phyloP scores from a whole-genome alignment of 2,888 invertebrate genomes.

The Eucera pruinosa region DNA sequence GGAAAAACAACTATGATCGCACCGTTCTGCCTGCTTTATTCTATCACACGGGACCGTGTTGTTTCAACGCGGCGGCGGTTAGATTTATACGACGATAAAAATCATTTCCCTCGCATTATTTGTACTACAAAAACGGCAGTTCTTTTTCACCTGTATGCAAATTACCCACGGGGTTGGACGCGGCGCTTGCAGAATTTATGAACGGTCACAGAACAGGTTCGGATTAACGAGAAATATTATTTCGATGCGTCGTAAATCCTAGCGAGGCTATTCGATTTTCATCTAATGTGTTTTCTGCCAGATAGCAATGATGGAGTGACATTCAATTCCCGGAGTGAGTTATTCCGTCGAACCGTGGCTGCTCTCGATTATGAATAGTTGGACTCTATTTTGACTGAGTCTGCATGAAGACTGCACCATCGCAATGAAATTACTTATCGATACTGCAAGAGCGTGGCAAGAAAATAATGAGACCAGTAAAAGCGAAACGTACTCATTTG shows the following conservation, averaged over 20 bases:
- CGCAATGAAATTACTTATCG: too few species aligned
- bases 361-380: conserved; percentile 38
- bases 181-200: conserved; percentile 35
- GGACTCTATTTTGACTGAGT: conserved; percentile 14
- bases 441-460: too few species aligned
- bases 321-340: conserved; percentile 40
- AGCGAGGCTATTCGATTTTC: conserved; percentile 34
- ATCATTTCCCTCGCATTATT: conserved; percentile 31
- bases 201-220: conserved; percentile 37
- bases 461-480: too few species aligned
- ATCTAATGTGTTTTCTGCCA: conserved; percentile 42
- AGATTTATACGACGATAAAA: conserved; percentile 47
- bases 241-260: conserved; percentile 40
- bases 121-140: conserved; percentile 10
- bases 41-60: background rate
- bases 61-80: background rate
- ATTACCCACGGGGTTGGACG: conserved; percentile 17
- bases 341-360: conserved; percentile 34
- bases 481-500: too few species aligned
- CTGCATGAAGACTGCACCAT: conserved; percentile 28
- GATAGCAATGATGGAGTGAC: conserved; percentile 47
- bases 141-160: conserved; percentile 32
- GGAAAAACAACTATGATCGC: conserved; percentile 5
- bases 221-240: conserved; percentile 47
- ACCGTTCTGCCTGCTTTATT: conserved; percentile 8